Evolutionary conservation across 1,140 invertebrate genomes (phyloP).

Genomic region (Aphelenchoides besseyi): DNA sequence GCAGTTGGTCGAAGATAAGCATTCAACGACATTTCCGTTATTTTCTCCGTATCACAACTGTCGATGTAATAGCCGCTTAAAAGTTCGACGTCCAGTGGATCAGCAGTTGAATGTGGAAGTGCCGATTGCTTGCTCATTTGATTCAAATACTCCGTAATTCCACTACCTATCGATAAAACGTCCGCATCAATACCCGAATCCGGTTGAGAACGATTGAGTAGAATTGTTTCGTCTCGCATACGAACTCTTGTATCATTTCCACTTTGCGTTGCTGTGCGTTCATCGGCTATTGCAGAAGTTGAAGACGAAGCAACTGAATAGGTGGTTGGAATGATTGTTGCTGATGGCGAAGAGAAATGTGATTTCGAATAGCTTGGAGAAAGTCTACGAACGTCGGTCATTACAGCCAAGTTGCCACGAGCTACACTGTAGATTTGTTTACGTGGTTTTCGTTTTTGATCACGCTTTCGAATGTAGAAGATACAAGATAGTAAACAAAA

Average conservation of each 20-base stretch:
- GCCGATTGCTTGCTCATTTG: constrained; percentile 31
- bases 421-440: constrained; percentile 40
- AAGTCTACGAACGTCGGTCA: constrained; percentile 35
- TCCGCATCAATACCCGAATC: constrained; percentile 57
- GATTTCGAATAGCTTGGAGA: constrained; percentile 31
- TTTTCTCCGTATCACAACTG: neutral
- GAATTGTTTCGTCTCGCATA: neutral
- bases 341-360: constrained; percentile 1
- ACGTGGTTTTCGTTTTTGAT: constrained; percentile 19
- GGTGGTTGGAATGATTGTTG: constrained; percentile 23
- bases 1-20: no score
- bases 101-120: neutral
- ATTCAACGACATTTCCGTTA: no score
- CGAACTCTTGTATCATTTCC: constrained; percentile 6
- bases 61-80: neutral
- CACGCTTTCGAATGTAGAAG: constrained; percentile 14
- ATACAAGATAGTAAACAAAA: constrained; percentile 19
- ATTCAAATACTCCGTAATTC: constrained; percentile 47
- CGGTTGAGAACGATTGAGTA: constrained; percentile 36
- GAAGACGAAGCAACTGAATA: constrained; percentile 17
- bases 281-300: neutral
- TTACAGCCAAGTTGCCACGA: constrained; percentile 36
- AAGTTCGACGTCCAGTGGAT: neutral
- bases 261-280: constrained; percentile 15
- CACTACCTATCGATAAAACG: constrained; percentile 45